Conservation (phyloP, 1,140 invertebrate species). For the Odontomachus brunneus region DNA sequence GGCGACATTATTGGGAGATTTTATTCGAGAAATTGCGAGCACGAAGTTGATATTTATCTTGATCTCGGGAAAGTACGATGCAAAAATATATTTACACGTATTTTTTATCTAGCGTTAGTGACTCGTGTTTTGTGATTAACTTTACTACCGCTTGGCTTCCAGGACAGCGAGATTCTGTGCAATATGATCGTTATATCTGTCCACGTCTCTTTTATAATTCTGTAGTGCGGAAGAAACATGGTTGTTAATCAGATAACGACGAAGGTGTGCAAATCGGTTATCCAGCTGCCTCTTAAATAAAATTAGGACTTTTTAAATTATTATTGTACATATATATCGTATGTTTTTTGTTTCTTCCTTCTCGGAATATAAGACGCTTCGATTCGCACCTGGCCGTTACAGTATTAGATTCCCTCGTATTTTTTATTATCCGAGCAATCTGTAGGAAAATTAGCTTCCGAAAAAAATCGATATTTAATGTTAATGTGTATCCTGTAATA, state of each 20-base stretch:
- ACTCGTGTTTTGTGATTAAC: constrained; percentile 33
- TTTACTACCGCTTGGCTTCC: constrained; percentile 24
- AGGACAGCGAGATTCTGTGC: constrained; percentile 50
- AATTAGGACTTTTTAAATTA: constrained; percentile 12
- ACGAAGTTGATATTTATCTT: constrained; percentile 45
- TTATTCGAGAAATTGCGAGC: constrained; percentile 16
- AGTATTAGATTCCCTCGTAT: constrained; percentile 44
- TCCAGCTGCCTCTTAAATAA: constrained; percentile 16
- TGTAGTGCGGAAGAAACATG: constrained; percentile 30
- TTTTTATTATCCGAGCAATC: constrained; percentile 24
- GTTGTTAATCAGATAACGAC: constrained; percentile 1
- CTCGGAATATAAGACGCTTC: constrained; percentile 22
- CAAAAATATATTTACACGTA: constrained; percentile 9
- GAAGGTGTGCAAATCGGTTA: background rate
- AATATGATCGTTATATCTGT: constrained; percentile 53
- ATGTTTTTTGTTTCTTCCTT: constrained; percentile 46
- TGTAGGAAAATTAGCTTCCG: constrained; percentile 17
- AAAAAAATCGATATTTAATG: constrained; percentile 28
- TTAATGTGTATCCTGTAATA: constrained; percentile 39
- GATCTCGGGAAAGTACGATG: background rate
- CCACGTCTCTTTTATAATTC: constrained; percentile 5
- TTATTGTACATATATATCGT: background rate
- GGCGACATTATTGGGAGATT: background rate
- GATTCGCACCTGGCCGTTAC: constrained; percentile 5
- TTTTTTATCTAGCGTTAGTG: constrained; percentile 9